Base-by-base conservation (phyloP, 2,113 vertebrate species). In the Rhinolophus sinicus region DNA sequence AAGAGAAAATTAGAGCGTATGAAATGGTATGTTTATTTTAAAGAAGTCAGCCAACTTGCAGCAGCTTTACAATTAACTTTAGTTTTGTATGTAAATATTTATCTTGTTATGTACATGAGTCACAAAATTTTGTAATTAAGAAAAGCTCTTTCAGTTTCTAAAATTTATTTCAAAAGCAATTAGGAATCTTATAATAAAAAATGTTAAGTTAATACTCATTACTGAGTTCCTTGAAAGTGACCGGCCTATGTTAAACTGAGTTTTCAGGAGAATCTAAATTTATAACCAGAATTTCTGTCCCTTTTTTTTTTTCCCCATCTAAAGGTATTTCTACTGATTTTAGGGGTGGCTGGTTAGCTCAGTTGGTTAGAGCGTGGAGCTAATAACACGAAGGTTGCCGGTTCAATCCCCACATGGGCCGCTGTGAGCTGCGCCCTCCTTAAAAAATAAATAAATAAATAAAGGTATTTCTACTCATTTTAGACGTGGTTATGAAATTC, bases 1-100 rank as follows among this genome's bases (percentile, higher is more conserved):
- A 99, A 73, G 98, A 99, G 38, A 98, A 98, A 96, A 98, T 99
- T 44, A 86, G 24, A 35, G 58, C 98, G 2, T 98, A 97, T 94
- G 99, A 99, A 98, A 98, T 95, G 99, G 99, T 99, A 97, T 97
- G 91, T 98, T 89, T 76, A 67, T 83, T 90, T 93, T 88, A 72
- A 91, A 50, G n/a, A 94, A 58, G 19, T 84, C n/a, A 87, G 1
- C 65, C 21, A 76, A 11, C 18, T 90, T 97, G 6, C 85, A 91
- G 40, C 4, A 96, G 28, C 33, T 95, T 95, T 97, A 65, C 72
- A 92, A 54, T 90, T 30, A 60, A 21, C 85, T 90, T 85, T 64
- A 22, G 30, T 35, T 88, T 94, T 95, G 90, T 72, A 78, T 86
- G 54, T 12, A 80, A 52, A 12, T 95, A 2, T 77, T 56, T 77